A percentile compares a stretch with the other conserved stretches of the same genome.
Evolutionary conservation across 2,797 vertebrate species (phyloP).

Genomic region (Pangasius mekongensis): DNA sequence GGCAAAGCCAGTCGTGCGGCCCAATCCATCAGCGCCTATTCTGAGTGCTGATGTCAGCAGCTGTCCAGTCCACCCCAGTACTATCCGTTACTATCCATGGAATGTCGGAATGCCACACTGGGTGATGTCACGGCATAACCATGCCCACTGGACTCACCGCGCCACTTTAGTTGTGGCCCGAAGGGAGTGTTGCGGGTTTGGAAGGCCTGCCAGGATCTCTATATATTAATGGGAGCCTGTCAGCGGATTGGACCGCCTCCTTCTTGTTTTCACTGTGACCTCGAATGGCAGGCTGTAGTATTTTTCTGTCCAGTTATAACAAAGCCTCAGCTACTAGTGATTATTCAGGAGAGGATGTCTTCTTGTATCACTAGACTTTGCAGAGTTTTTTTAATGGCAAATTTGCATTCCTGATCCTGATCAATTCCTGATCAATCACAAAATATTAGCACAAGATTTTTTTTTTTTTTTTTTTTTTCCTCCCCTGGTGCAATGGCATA

Average conservation of each 20-base stretch:
- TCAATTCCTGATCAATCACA: neutral
- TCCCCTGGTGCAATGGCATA: too few species aligned
- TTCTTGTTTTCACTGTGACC: constrained; percentile 41
- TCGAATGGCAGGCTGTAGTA: constrained; percentile 12
- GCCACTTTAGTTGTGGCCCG: constrained; percentile 60
- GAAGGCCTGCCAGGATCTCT: constrained; percentile 65
- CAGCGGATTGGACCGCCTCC: constrained; percentile 27
- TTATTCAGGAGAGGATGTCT: neutral
- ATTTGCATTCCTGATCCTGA: neutral
- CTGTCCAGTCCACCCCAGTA: constrained; percentile 53
- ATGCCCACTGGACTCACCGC: constrained; percentile 67
- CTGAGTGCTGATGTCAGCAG: constrained; percentile 77
- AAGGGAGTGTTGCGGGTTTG: constrained; percentile 63
- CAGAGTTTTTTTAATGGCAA: too few species aligned
- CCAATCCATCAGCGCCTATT: constrained; percentile 71
- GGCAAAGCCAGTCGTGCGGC: constrained; percentile 35
- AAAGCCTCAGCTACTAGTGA: neutral
- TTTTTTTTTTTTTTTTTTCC: neutral
- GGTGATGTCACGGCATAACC: constrained; percentile 75
- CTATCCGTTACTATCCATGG: constrained; percentile 65
- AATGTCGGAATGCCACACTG: constrained; percentile 71
- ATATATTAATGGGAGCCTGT: constrained; percentile 56
- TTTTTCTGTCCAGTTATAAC: constrained; percentile 8
- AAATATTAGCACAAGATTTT: neutral
- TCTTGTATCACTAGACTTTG: neutral